phyloP scores from a whole-genome alignment of 2,113 vertebrate species.

The Megalops atlanticus region DNA sequence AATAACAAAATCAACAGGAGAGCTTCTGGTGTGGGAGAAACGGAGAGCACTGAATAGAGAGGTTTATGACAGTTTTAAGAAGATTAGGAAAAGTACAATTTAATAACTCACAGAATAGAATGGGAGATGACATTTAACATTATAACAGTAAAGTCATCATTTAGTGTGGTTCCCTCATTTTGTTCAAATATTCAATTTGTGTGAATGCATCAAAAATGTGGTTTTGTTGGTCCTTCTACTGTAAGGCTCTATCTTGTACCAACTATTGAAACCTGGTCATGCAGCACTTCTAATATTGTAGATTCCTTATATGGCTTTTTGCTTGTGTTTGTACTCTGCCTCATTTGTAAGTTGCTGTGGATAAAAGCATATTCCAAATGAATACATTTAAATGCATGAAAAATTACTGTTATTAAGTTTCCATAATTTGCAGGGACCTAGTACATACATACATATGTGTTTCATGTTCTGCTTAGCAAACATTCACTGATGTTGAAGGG shows the following conservation, averaged over 20 bases:
- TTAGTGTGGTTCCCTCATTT: background rate
- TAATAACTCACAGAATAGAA: conserved; percentile 1
- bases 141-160: background rate
- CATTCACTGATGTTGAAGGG: background rate
- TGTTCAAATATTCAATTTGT: background rate
- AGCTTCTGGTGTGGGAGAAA: background rate
- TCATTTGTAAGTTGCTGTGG: too few relatives aligned
- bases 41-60: background rate
- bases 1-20: conserved; percentile 11
- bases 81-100: conserved; percentile 4
- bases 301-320: too few relatives aligned
- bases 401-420: too few relatives aligned
- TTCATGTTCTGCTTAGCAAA: background rate
- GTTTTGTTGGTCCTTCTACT: background rate
- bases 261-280: too few relatives aligned
- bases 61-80: background rate
- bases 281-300: too few relatives aligned
- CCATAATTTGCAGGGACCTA: too few relatives aligned
- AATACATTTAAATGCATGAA: too few relatives aligned
- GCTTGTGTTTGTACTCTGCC: too few relatives aligned
- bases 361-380: too few relatives aligned
- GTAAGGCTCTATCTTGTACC: too few relatives aligned
- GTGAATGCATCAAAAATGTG: background rate
- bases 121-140: background rate
- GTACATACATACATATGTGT: background rate